These are phyloP conservation scores for Chymomyza caudatula DNA, from an alignment of 2,888 invertebrate genomes.

Conservation along the genomic window DNA sequence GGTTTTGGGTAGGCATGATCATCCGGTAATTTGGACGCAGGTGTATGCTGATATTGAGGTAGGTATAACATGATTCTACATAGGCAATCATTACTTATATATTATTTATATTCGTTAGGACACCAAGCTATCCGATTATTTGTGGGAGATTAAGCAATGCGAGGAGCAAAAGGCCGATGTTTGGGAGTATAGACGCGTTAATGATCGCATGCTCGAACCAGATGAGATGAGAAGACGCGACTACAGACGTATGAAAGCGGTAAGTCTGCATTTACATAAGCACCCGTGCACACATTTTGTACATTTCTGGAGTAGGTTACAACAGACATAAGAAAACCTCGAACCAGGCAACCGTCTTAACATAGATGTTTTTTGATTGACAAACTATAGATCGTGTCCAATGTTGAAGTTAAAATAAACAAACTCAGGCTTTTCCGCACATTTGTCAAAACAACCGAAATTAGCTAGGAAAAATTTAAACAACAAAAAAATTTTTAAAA, in stretches of 20 bases:
- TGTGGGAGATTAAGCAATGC: conserved; percentile 91
- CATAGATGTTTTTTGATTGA: too few species aligned
- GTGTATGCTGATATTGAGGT: conserved; percentile 95
- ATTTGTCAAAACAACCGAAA: too few species aligned
- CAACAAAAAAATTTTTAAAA: too few species aligned
- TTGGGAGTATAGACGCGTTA: conserved; percentile 81
- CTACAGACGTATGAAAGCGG: conserved; percentile 73
- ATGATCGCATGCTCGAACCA: conserved; percentile 80
- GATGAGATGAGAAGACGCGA: conserved; percentile 81
- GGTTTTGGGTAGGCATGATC: conserved; percentile 89
- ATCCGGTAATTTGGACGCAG: conserved; percentile 97
- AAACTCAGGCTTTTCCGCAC: too few species aligned
- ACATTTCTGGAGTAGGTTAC: too few species aligned
- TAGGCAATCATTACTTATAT: conserved; percentile 14
- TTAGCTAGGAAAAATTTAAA: too few species aligned
- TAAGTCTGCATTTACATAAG: too few species aligned
- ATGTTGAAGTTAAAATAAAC: too few species aligned
- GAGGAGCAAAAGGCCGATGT: conserved; percentile 88
- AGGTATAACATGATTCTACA: conserved; percentile 68
- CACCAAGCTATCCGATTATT: conserved; percentile 93
- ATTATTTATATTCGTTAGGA: conserved; percentile 79
- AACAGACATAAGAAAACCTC: too few species aligned
- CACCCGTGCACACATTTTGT: neutral
- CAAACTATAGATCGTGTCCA: too few species aligned
- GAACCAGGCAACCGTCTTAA: too few species aligned